Evolutionary conservation across 2,113 vertebrate species (phyloP).

Genomic region (Lepus europaeus): DNA sequence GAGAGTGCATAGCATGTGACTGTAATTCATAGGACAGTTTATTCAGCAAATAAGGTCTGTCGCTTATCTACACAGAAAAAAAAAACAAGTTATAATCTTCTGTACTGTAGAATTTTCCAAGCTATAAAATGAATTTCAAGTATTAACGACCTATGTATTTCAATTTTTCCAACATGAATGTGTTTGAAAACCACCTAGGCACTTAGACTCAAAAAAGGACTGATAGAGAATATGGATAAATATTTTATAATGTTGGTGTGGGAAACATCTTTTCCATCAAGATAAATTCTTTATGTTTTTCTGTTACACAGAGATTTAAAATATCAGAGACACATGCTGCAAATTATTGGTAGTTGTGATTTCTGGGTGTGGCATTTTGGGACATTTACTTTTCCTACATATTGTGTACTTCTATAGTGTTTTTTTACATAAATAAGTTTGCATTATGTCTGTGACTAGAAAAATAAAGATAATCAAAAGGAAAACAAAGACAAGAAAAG

Average conservation of each 20-base stretch:
- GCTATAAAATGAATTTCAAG: conserved; percentile 2
- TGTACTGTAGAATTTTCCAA: background rate
- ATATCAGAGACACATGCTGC: background rate
- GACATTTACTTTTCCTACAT: background rate
- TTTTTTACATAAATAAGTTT: conserved; percentile 49
- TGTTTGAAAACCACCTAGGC: conserved; percentile 21
- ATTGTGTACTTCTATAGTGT: background rate
- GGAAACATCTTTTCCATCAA: background rate
- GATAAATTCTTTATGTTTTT: conserved; percentile 19
- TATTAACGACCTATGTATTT: background rate
- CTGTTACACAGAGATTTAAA: background rate
- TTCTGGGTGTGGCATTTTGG: background rate
- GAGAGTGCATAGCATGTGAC: background rate
- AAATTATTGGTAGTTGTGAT: background rate
- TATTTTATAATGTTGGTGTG: background rate
- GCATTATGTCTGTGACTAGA: background rate
- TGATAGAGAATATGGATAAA: background rate
- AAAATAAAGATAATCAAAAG: conserved; percentile 14
- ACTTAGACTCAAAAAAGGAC: background rate
- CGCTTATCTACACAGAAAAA: background rate
- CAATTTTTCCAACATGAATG: background rate
- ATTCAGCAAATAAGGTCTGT: background rate
- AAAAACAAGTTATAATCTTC: background rate
- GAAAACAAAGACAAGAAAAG: conserved; percentile 27
- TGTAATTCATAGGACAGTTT: background rate